phyloP scores from a whole-genome alignment of 2,888 invertebrate species.

The Pelosia muscerda region DNA sequence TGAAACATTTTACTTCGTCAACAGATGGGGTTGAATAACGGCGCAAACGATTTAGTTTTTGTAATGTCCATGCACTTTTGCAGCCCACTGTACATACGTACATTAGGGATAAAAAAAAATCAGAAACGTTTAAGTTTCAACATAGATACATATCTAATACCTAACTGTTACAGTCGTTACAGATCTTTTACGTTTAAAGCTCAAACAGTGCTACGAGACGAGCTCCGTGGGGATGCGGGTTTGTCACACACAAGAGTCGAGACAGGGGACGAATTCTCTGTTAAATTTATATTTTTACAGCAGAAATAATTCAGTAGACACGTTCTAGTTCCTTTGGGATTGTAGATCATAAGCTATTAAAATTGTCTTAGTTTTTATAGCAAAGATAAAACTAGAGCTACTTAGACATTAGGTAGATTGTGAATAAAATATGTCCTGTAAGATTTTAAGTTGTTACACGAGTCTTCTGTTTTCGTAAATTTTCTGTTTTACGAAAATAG shows the following conservation, averaged over 20 bases:
- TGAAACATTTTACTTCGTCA: too few species aligned
- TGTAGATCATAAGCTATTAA: slow-evolving; percentile 3
- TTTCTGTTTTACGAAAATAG: neutral
- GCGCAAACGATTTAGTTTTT: too few species aligned
- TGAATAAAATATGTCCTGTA: neutral
- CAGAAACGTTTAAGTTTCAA: neutral
- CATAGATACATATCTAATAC: neutral
- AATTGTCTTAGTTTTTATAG: neutral
- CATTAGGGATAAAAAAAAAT: neutral
- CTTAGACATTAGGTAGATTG: neutral
- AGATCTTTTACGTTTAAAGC: neutral
- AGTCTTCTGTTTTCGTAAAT: neutral
- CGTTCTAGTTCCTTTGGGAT: slow-evolving; percentile 6
- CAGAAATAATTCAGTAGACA: slow-evolving; percentile 2
- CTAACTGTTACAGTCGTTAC: neutral
- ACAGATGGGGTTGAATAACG: too few species aligned
- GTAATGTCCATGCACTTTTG: too few species aligned
- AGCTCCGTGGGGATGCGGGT: slow-evolving; percentile 1
- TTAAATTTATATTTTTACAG: slow-evolving; percentile 10
- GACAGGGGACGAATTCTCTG: slow-evolving; percentile 7
- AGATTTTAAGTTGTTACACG: neutral
- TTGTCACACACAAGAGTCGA: neutral
- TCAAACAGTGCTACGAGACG: neutral
- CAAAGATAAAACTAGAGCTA: neutral
- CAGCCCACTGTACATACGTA: too few species aligned